phyloP scores from a whole-genome alignment of 2,888 invertebrate genomes.

The Reticulitermes lucifugus region DNA sequence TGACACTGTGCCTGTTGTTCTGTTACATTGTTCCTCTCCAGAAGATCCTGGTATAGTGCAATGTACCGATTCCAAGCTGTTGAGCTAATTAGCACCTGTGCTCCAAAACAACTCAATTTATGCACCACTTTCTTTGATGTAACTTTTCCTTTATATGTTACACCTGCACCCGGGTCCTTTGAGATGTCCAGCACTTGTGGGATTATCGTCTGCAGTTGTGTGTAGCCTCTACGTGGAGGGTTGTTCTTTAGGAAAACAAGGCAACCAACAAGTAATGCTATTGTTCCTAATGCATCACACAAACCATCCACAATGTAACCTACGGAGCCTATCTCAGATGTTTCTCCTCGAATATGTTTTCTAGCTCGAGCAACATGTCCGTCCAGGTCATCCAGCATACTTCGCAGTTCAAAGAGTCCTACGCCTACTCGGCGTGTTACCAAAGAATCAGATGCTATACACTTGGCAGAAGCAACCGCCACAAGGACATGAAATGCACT shows the following conservation, averaged over 20 bases:
- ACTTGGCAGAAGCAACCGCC: slow-evolving; percentile 79
- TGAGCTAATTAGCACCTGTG: slow-evolving; percentile 80
- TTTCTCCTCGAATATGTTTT: slow-evolving; percentile 80
- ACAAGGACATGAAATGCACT: slow-evolving; percentile 83
- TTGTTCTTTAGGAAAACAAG: slow-evolving; percentile 77
- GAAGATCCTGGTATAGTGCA: slow-evolving; percentile 79
- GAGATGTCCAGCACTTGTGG: slow-evolving; percentile 66
- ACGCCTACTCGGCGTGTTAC: slow-evolving; percentile 79
- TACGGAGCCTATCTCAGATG: slow-evolving; percentile 82
- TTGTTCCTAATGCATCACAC: slow-evolving; percentile 82
- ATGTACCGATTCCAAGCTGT: slow-evolving; percentile 89
- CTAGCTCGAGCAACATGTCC: slow-evolving; percentile 86
- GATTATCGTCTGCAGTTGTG: slow-evolving; percentile 71
- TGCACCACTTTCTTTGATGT: slow-evolving; percentile 74
- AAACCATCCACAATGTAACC: slow-evolving; percentile 88
- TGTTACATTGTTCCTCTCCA: slow-evolving; percentile 68
- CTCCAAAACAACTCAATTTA: slow-evolving; percentile 74
- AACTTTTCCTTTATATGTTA: slow-evolving; percentile 76
- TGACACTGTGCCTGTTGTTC: slow-evolving; percentile 68
- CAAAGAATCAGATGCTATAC: slow-evolving; percentile 79
- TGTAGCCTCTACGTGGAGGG: slow-evolving; percentile 79
- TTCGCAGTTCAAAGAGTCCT: slow-evolving; percentile 81
- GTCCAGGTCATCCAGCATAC: slow-evolving; percentile 87
- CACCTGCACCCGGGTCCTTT: slow-evolving; percentile 65
- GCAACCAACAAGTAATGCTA: slow-evolving; percentile 78